Evolutionary conservation across 1,140 invertebrate species (phyloP).

Genomic region (Drosophila kohkoa): DNA sequence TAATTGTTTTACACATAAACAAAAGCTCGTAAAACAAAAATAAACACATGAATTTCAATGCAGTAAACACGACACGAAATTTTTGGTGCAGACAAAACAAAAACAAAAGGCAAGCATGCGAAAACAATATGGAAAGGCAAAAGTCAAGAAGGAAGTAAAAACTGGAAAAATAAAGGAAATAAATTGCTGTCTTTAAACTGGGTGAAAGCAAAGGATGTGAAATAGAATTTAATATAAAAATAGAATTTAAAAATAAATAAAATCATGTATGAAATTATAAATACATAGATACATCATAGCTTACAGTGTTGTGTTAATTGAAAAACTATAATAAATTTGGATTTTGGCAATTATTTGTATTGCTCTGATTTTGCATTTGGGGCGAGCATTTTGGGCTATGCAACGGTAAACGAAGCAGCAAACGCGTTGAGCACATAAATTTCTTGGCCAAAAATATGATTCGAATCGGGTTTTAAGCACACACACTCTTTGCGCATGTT

Average conservation of each 20-base stretch:
- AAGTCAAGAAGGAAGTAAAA: slow-evolving; percentile 2
- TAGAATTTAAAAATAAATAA: too few species aligned
- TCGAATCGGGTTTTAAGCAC: slow-evolving; percentile 32
- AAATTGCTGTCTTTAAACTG: background rate
- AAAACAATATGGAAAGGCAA: slow-evolving; percentile 6
- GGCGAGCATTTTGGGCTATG: slow-evolving; percentile 20
- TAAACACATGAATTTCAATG: slow-evolving; percentile 45
- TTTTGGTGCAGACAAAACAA: slow-evolving; percentile 18
- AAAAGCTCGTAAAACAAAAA: slow-evolving; percentile 33
- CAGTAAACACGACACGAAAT: slow-evolving; percentile 25
- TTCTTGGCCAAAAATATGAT: slow-evolving; percentile 53
- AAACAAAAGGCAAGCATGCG: slow-evolving; percentile 2
- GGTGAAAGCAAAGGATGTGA: background rate
- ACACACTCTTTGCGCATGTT: slow-evolving; percentile 34
- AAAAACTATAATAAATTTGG: background rate
- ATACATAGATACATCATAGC: too few species aligned
- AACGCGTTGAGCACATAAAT: slow-evolving; percentile 62
- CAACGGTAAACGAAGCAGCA: slow-evolving; percentile 52
- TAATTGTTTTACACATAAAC: slow-evolving; percentile 7
- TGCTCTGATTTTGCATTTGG: slow-evolving; percentile 4
- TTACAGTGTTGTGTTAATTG: background rate
- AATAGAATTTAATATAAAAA: too few species aligned
- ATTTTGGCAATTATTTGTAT: slow-evolving; percentile 4
- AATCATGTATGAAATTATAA: too few species aligned
- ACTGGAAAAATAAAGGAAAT: background rate